Percentiles rank a stretch among this genome's conserved stretches.
phyloP scores from a whole-genome alignment of 2,888 invertebrate genomes.

The Diloba caeruleocephala region DNA sequence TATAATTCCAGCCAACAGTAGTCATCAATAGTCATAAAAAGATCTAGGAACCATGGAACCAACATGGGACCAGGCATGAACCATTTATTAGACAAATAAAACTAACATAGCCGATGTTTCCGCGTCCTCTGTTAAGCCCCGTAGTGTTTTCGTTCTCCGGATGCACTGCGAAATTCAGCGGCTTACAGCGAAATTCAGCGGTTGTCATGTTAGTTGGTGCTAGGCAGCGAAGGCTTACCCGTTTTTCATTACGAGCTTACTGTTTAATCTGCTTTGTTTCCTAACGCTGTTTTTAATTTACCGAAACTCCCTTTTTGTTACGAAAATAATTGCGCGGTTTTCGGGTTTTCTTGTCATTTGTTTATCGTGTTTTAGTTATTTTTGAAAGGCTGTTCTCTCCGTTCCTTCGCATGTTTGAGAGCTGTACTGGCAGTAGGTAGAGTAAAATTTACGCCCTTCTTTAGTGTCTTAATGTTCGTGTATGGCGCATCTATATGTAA shows the following conservation, averaged over 20 bases:
- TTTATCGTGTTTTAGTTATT: conserved; percentile 27
- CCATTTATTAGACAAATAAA: conserved; percentile 7
- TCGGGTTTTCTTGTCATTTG: conserved; percentile 21
- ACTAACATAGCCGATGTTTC: neutral
- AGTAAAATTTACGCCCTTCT: too few species aligned
- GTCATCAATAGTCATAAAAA: too few species aligned
- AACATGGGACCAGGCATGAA: neutral
- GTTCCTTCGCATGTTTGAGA: too few species aligned
- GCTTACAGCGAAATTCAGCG: conserved; percentile 22
- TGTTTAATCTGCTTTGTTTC: conserved; percentile 40
- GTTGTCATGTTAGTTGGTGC: conserved; percentile 26
- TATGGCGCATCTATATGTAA: too few species aligned
- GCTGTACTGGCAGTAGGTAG: too few species aligned
- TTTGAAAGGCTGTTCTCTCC: neutral
- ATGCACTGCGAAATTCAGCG: conserved; percentile 10
- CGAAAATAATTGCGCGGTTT: conserved; percentile 30
- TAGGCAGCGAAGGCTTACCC: conserved; percentile 21
- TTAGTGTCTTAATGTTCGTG: too few species aligned
- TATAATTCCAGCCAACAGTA: too few species aligned
- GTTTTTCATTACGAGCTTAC: conserved; percentile 43
- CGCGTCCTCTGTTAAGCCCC: neutral
- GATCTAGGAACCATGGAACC: too few species aligned
- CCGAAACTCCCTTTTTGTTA: conserved; percentile 41
- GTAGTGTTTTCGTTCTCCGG: conserved; percentile 4
- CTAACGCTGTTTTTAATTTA: conserved; percentile 46